Evolutionary conservation across 2,113 vertebrate species (phyloP), one percentile per base, ranked within the genome.

Genomic region (Anolis carolinensis): DNA sequence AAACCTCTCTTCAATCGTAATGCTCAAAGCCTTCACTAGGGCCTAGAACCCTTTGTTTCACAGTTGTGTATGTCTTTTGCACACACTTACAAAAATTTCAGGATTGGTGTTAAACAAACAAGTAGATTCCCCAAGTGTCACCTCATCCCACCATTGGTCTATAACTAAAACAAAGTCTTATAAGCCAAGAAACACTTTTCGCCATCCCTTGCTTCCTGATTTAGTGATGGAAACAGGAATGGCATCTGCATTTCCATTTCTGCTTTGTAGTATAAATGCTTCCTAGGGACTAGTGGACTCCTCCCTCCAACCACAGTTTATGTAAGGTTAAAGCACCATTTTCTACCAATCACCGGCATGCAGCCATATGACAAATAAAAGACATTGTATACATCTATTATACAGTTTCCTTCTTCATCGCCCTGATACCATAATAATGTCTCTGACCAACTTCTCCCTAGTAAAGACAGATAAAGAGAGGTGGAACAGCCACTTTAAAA

Each of bases 401-500:
- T 18, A 59, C 62, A 85, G 16, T 81, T 30, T 84, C 74, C 79
- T 89, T 32, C 50, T 79, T 2, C 21, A 82, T 86, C 16, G 75
- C 70, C 1, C 1, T 14, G 2, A 59, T 2, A n/a, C 16, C 39
- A 11, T 73, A n/a, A 14, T 32, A 10, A 25, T 30, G 34, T 21
- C 39, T 27, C 4, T 11, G n/a, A 20, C 67, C n/a, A 3, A n/a
- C 82, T 16, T 0, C 1, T 2, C 18, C 36, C 27, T 18, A 18
- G 83, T 89, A 87, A 89, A 0, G 89, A 92, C 2, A 68, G 65
- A 30, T 7, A 75, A 9, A 75, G 73, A 32, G 7, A 74, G 25
- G 9, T 44, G 68, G 92, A 94, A 2, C 0, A 90, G 88, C 88
- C 87, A 91, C 88, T 50, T 2, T 55, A 27, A 90, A 92, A 91